Evolutionary conservation across 2,113 vertebrate genomes (phyloP), one percentile per base, ranked within the genome.

Genomic region (Heterotilapia buettikoferi): DNA sequence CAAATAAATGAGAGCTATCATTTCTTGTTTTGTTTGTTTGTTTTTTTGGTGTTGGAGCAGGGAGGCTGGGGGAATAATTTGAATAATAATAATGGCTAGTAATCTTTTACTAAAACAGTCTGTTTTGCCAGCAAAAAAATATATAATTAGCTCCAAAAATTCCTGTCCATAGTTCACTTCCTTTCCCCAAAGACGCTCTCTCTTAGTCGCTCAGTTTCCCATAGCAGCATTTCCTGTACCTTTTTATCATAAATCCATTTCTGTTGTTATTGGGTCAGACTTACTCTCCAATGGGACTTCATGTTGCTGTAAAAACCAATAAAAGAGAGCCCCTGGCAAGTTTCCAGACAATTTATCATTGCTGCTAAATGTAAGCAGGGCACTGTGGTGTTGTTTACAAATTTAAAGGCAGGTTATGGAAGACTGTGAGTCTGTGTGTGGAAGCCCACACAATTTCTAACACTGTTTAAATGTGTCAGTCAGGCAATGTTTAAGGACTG

Each of bases 191-290:
- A 87, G 89, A 89, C 31, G 7, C 12, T 80, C 90, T 79, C 81
- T 54, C 73, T 84, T 45, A 13, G 45, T 71, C 21, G 2, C 50
- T 80, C 16, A 14, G 54, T 79, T 83, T 61, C 80, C 86, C 81
- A 21, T 8, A 38, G 87, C 84, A 87, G 61, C 83, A 33, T 79
- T 90, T 90, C 82, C 56, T 78, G 38, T 9, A 12, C 71, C 86
- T 92, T 93, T 89, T 92, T 91, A 94, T 92, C 92, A 93, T 93
- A 88, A 95, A 94, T 94, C 92, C 89, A 94, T 94, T 91, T 89
- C 66, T 89, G 53, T 38, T 88, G 89, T 91, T 92, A 91, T 88
- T 91, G 88, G 90, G 86, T 92, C 89, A 73, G 87, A 91, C 89
- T 86, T 18, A 21, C 85, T 86, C 59, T 86, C 91, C 87, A 5